phyloP scores from a whole-genome alignment of 2,888 invertebrate species.

The Sabellastarte sp. region DNA sequence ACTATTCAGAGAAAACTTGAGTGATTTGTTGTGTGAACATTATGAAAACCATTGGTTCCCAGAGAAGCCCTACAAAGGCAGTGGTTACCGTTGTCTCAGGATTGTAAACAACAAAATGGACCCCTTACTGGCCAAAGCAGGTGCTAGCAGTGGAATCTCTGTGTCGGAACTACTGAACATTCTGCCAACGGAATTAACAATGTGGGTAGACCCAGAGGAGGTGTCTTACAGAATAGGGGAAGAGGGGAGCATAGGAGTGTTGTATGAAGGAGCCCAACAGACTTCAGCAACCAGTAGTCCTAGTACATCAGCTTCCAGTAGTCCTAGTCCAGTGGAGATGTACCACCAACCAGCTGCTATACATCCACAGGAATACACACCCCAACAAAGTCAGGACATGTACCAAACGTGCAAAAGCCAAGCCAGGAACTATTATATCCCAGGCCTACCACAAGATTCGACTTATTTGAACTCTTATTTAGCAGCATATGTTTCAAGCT shows the following conservation, averaged over 20 bases:
- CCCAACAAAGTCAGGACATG: too few species aligned
- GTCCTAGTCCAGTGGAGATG: too few species aligned
- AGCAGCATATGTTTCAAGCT: too few species aligned
- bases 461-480: too few species aligned
- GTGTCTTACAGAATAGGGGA: conserved; percentile 71
- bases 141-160: conserved; percentile 67
- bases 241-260: conserved; percentile 67
- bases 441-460: too few species aligned
- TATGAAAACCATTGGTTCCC: conserved; percentile 75
- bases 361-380: too few species aligned
- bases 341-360: too few species aligned
- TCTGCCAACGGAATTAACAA: conserved; percentile 72
- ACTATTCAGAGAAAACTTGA: too few species aligned
- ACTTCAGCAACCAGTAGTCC: too few species aligned
- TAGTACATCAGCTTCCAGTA: too few species aligned
- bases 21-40: conserved; percentile 45
- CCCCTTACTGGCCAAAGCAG: conserved; percentile 69
- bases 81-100: conserved; percentile 72
- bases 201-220: conserved; percentile 77
- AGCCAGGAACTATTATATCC: too few species aligned
- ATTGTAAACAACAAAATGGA: conserved; percentile 71
- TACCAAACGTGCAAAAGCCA: not conserved
- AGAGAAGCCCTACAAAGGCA: conserved; percentile 71
- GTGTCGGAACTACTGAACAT: conserved; percentile 64
- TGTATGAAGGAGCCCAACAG: too few species aligned